Percentiles rank a stretch among this genome's conserved stretches.
phyloP scores from a whole-genome alignment of 2,888 invertebrate species.

The Oscheius onirici region DNA sequence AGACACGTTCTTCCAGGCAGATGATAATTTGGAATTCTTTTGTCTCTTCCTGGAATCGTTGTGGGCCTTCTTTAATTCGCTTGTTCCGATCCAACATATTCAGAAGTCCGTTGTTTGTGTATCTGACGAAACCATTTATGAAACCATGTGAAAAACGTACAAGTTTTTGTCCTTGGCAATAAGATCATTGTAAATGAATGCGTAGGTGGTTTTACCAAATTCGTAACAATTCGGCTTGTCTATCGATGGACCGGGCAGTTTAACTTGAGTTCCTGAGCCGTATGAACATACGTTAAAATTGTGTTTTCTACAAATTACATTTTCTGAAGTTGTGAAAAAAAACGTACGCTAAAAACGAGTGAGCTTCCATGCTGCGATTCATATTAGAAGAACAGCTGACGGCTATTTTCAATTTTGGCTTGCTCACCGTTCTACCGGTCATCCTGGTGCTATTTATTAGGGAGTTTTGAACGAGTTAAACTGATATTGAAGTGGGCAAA shows the following conservation, averaged over 20 bases:
- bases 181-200: conserved; percentile 60
- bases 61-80: conserved; percentile 90
- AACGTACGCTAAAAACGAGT: conserved; percentile 84
- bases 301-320: conserved; percentile 81
- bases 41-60: conserved; percentile 88
- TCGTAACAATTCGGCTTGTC: conserved; percentile 61
- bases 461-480: no score
- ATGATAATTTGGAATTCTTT: conserved; percentile 95
- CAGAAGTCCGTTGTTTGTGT: conserved; percentile 96
- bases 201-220: conserved; percentile 59
- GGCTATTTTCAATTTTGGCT: conserved; percentile 77
- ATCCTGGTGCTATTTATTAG: no score
- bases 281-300: conserved; percentile 84
- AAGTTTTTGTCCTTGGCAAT: conserved; percentile 52
- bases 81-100: conserved; percentile 97
- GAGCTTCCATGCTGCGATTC: conserved; percentile 99
- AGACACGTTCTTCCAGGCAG: conserved; percentile 96
- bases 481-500: background rate
- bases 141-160: no score
- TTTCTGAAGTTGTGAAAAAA: background rate
- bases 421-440: background rate
- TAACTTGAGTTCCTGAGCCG: conserved; percentile 80
- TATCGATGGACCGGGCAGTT: conserved; percentile 91
- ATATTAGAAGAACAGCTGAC: conserved; percentile 99
- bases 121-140: conserved; percentile 75